Evolutionary conservation across 2,113 vertebrate species (phyloP), one percentile per base, ranked within the genome.

Genomic region (Urocolius indicus): DNA sequence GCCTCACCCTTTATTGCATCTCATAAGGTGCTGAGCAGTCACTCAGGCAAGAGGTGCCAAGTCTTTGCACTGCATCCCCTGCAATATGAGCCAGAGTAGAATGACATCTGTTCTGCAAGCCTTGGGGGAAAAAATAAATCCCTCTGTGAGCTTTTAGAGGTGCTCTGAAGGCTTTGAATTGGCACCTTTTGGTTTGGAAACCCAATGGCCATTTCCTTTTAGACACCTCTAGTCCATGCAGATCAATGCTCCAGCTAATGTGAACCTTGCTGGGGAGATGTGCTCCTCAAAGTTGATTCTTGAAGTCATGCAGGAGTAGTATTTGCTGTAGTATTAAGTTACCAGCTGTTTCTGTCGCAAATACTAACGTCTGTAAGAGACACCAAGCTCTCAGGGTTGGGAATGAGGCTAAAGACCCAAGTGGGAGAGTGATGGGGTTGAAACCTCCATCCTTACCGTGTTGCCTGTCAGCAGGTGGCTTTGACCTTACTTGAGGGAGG

Each of bases 31-130:
- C 46, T 67, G 52, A 66, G 77, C 45, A 79, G 41, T 45, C 45
- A 32, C 29, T 18, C 38, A 34, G 32, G 26, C 11, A 1, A 45
- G 38, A 74, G 38, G 20, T 34, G 57, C 57, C 51, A 77, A 8
- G 20, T 5, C 24, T 38, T 17, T 48, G 29, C 30, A 34, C 27
- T 18, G 8, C 3, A 16, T 23, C 26, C 32, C 30, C 29, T 43
- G 61, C 34, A 55, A 5, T 0, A 5, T 48, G 16, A 41, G 8
- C 14, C 36, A 18, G 27, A 4, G 6, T 5, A 3, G 2, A 1
- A 16, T 54, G 32, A 2, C 9, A 30, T 15, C 57, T 49, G 6
- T 34, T 55, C 69, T 46, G 12, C 27, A 62, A 36, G 9, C 27
- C 48, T 43, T 45, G 32, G 30, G 19, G 11, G 2, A 41, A 52